Conservation (phyloP, 1,140 invertebrate species). For the Aradophagus sp. region DNA sequence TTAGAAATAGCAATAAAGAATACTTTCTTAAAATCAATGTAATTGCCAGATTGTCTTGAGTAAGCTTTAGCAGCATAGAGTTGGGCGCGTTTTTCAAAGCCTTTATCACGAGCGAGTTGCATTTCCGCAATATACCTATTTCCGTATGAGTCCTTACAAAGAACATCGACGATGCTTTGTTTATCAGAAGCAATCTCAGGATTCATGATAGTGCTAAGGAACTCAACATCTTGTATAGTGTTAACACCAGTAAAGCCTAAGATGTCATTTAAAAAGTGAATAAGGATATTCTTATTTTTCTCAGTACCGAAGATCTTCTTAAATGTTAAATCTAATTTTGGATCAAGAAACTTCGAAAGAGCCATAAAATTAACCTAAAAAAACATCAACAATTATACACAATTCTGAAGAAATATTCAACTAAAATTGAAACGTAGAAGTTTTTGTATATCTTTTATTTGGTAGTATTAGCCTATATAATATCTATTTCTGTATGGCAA, state of each 20-base stretch:
- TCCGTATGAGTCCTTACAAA: constrained; percentile 9
- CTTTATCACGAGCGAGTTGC: constrained; percentile 9
- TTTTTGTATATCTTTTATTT: no score
- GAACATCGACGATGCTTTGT: constrained; percentile 17
- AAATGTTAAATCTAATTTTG: constrained; percentile 12
- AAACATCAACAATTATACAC: no score
- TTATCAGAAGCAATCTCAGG: constrained; percentile 19
- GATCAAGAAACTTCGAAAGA: constrained; percentile 1
- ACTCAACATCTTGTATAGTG: constrained; percentile 12
- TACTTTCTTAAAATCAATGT: constrained; percentile 7
- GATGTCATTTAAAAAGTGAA: constrained; percentile 27
- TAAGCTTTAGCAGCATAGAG: constrained; percentile 2
- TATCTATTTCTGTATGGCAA: no score
- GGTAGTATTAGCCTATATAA: no score
- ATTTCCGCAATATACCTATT: constrained; percentile 3
- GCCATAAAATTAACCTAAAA: no score
- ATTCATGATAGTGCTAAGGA: constrained; percentile 8
- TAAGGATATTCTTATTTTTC: constrained; percentile 23
- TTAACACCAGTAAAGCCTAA: constrained; percentile 6
- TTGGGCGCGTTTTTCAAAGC: constrained; percentile 13
- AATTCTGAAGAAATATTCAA: constrained; percentile 10
- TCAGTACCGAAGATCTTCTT: constrained; percentile 20
- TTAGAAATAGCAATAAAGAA: constrained; percentile 19
- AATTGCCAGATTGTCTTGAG: constrained; percentile 1
- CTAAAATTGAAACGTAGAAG: no score